Base-by-base conservation (phyloP, 2,113 vertebrate genomes). In the Gambusia affinis region DNA sequence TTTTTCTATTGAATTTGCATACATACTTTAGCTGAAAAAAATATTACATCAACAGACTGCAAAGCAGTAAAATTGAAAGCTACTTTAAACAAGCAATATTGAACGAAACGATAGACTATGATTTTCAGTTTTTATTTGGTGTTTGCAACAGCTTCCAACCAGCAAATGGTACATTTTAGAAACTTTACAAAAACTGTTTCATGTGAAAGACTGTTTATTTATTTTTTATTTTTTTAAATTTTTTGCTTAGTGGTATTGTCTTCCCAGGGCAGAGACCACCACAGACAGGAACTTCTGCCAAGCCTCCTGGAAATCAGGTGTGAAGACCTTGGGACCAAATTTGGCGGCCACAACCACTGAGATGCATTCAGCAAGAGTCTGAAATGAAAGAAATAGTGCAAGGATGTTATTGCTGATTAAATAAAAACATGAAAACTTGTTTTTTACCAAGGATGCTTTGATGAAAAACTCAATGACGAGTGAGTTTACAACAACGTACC, bases 221-320 rank as follows among this genome's bases (percentile, higher is more conserved):
- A 27, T 27, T 27, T 27, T 27, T 27, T 27, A 27, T 27, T 27
- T 27, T 27, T 27, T 27, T 27, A 27, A 27, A 27, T 27, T 27
- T 27, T 27, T 24, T 27, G 39, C 8, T 47, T 28, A 73, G 42
- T 79, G 70, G 5, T 22, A 79, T 66, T 79, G 78, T 69, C 64
- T 79, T 8, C 57, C 64, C 64, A 42, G 44, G 2, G 70, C 39
- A 1, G 81, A 64, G 3, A 73, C 81, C 0, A 85, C 90, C 37
- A 77, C 89, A 31, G 78, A 22, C n/a, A 94, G 84, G 87, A 96
- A 94, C 91, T 96, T 96, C 82, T 95, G 94, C 77, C 79, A 95
- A 71, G 91, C 86, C 7, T 88, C 91, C 72, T 96, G 94, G 60
- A 37, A 37, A 0, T 75, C 37, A 0, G 94, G 60, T 11, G 78